Conservation (phyloP, 2,113 vertebrate genomes). For the Chionodraco myersi region DNA sequence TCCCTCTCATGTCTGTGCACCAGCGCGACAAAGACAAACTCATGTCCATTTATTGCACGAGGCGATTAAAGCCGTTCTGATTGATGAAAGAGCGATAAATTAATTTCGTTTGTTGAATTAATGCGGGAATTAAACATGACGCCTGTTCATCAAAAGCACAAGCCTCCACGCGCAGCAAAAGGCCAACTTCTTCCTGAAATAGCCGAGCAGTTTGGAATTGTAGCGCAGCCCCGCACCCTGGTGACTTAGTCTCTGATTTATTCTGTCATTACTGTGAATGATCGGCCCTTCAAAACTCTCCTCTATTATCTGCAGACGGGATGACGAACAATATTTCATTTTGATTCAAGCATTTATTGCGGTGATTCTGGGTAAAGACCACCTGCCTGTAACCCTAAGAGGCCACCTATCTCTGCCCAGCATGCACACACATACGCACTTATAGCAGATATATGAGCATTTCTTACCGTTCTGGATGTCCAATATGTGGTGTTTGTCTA, state of each 20-base stretch:
- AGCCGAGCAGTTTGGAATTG: constrained; percentile 76
- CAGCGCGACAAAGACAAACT: constrained; percentile 50
- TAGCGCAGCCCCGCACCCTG: constrained; percentile 71
- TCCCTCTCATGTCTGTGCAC: constrained; percentile 9
- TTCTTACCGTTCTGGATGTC: constrained; percentile 95
- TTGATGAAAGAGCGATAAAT: constrained; percentile 59
- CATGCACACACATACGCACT: constrained; percentile 19
- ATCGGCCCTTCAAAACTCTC: constrained; percentile 86
- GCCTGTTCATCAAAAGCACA: constrained; percentile 57
- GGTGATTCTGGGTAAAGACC: constrained; percentile 78
- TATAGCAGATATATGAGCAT: background rate
- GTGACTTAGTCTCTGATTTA: constrained; percentile 86
- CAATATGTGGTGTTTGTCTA: constrained; percentile 95
- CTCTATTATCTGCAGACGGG: constrained; percentile 84
- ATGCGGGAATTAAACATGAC: constrained; percentile 63
- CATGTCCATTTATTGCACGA: constrained; percentile 53
- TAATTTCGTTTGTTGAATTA: constrained; percentile 58
- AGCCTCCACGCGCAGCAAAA: constrained; percentile 78
- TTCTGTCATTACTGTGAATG: constrained; percentile 88
- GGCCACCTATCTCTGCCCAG: constrained; percentile 62
- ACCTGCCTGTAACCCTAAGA: constrained; percentile 75
- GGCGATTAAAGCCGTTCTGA: constrained; percentile 53
- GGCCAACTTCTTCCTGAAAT: constrained; percentile 82
- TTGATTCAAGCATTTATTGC: constrained; percentile 86
- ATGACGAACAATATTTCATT: constrained; percentile 84